These are phyloP conservation scores for Melipona bicolor DNA, from an alignment of 2,888 invertebrate species.

Conservation along the genomic window DNA sequence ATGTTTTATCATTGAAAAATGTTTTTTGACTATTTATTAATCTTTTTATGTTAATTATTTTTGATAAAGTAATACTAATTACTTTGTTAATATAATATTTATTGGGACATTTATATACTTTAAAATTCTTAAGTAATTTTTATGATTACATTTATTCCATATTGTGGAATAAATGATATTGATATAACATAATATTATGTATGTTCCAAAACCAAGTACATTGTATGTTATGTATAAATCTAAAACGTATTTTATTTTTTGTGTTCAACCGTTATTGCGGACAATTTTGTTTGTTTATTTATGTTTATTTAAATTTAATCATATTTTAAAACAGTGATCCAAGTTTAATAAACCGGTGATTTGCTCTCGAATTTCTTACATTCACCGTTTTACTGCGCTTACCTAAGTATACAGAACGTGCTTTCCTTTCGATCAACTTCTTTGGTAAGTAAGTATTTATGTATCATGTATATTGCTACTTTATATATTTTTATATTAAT, in stretches of 20 bases:
- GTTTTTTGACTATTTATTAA: neutral
- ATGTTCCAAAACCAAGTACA: neutral
- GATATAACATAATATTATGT: neutral
- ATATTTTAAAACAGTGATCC: constrained; percentile 44
- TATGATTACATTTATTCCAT: neutral
- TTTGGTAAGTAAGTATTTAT: neutral
- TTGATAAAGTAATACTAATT: neutral
- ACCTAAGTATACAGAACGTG: constrained; percentile 47
- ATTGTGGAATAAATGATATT: neutral
- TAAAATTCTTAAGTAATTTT: neutral
- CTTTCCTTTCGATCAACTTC: constrained; percentile 56
- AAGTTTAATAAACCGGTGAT: constrained; percentile 56
- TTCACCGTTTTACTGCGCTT: constrained; percentile 62
- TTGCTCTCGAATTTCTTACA: constrained; percentile 66
- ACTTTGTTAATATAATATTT: neutral
- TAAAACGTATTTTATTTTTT: neutral
- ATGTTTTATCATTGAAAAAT: neutral
- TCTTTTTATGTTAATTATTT: neutral
- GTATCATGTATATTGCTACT: neutral
- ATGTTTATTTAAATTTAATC: constrained; percentile 16
- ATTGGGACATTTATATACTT: neutral
- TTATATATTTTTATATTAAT: neutral
- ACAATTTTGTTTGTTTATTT: constrained; percentile 1
- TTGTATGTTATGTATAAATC: neutral
- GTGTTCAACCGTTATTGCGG: neutral